Conservation (phyloP, 2,113 vertebrate genomes). For the Himantopus leucocephalus region DNA sequence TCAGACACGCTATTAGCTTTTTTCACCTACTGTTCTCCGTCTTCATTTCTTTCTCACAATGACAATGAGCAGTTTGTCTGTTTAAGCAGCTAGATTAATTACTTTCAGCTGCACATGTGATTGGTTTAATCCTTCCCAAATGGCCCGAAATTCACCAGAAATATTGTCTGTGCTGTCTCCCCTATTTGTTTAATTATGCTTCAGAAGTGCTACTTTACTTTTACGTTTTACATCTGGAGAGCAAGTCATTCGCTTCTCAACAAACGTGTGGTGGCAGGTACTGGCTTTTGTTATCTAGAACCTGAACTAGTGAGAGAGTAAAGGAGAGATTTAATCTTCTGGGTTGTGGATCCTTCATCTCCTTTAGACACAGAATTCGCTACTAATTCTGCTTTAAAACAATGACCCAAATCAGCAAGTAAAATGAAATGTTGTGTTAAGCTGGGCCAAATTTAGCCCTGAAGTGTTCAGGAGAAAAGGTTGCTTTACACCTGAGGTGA, state of each 20-base stretch:
- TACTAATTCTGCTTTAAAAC: not conserved
- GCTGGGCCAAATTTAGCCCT: not conserved
- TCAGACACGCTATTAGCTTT: not conserved
- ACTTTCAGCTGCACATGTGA: not conserved
- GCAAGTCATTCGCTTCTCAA: not conserved
- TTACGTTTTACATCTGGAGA: not conserved
- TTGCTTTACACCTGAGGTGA: conserved; percentile 18
- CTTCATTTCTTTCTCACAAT: not conserved
- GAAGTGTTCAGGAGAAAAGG: not conserved
- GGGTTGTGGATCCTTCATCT: not conserved
- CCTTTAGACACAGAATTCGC: not conserved
- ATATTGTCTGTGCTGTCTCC: not conserved
- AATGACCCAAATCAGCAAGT: not conserved
- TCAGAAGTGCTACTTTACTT: not conserved
- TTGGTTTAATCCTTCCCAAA: conserved; percentile 19
- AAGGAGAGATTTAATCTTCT: not conserved
- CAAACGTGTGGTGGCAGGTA: not conserved
- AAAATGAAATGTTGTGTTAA: not conserved
- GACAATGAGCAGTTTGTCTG: not conserved
- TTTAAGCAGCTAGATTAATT: conserved; percentile 1
- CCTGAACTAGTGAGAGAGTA: not conserved
- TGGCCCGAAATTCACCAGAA: not conserved
- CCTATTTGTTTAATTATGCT: not conserved
- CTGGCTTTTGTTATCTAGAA: not conserved
- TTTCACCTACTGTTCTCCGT: not conserved